These are phyloP conservation scores for Cydia amplana DNA, from an alignment of 1,140 invertebrate species.

Conservation along the genomic window DNA sequence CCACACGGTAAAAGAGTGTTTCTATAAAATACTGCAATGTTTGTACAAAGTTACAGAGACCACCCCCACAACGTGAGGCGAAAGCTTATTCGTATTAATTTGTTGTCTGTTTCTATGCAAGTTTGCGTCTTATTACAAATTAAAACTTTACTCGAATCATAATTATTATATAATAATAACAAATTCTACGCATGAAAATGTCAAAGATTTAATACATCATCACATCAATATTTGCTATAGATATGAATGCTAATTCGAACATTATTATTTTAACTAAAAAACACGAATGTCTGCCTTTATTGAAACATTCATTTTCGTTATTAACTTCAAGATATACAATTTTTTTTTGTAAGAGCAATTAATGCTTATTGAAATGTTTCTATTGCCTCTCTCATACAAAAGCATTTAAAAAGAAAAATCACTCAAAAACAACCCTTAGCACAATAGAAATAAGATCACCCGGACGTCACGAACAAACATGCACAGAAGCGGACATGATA, in stretches of 20 bases:
- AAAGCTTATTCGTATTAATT: slow-evolving; percentile 23
- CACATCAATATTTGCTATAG: too few species aligned
- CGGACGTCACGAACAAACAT: slow-evolving; percentile 52
- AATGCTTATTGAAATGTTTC: too few species aligned
- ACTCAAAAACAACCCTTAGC: slow-evolving; percentile 26
- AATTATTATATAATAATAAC: too few species aligned
- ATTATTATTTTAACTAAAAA: too few species aligned
- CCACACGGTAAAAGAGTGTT: not conserved
- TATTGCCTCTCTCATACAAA: too few species aligned
- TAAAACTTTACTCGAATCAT: not conserved
- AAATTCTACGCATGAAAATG: too few species aligned
- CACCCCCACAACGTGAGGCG: slow-evolving; percentile 4
- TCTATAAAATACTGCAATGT: slow-evolving; percentile 15
- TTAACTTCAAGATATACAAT: too few species aligned
- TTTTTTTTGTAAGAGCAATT: too few species aligned
- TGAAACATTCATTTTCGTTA: too few species aligned
- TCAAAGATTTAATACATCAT: too few species aligned
- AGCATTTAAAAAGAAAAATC: slow-evolving; percentile 13
- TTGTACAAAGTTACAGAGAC: slow-evolving; percentile 5
- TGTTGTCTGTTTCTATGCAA: slow-evolving; percentile 23
- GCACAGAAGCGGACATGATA: slow-evolving; percentile 62
- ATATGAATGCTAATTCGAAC: too few species aligned
- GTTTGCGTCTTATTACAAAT: slow-evolving; percentile 10
- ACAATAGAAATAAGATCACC: slow-evolving; percentile 15
- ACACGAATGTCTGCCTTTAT: too few species aligned